Evolutionary conservation across 2,888 invertebrate species (phyloP).

Genomic region (Acrobasis consociella): DNA sequence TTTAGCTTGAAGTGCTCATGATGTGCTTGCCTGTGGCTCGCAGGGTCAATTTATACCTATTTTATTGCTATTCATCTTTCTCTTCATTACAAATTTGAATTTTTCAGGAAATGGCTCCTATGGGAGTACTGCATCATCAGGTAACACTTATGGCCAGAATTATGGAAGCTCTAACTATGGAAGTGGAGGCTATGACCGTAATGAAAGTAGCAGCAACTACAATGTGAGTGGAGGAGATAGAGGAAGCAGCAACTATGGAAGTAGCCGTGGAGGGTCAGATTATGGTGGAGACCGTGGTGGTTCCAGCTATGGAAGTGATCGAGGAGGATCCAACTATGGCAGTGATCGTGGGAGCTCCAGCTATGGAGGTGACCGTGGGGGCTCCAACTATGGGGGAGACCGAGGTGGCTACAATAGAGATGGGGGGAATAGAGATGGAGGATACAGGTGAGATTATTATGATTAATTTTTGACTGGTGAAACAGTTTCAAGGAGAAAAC

Average conservation of each 20-base stretch:
- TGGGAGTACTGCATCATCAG: conserved; percentile 51
- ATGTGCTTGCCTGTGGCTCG: too few relatives aligned
- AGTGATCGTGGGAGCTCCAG: conserved; percentile 75
- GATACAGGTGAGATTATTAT: conserved; percentile 81
- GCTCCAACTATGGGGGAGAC: conserved; percentile 69
- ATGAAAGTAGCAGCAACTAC: conserved; percentile 53
- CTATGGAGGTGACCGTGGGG: conserved; percentile 71
- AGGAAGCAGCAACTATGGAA: conserved; percentile 60
- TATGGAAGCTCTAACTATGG: conserved; percentile 59
- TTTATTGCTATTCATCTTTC: too few relatives aligned
- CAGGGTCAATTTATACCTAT: too few relatives aligned
- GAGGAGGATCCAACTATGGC: conserved; percentile 63
- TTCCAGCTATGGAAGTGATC: conserved; percentile 60
- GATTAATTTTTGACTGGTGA: conserved; percentile 24
- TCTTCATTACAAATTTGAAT: background rate
- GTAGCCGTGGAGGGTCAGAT: conserved; percentile 63
- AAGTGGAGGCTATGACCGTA: conserved; percentile 54
- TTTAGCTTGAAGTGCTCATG: too few relatives aligned
- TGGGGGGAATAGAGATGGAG: conserved; percentile 82
- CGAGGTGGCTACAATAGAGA: conserved; percentile 80
- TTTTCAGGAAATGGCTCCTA: conserved; percentile 57
- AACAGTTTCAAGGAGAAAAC: too few relatives aligned
- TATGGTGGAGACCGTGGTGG: conserved; percentile 70
- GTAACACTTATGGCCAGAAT: conserved; percentile 63
- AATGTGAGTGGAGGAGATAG: conserved; percentile 65